Evolutionary conservation across 2,888 invertebrate species (phyloP).

Genomic region (Salpingus planirostris): DNA sequence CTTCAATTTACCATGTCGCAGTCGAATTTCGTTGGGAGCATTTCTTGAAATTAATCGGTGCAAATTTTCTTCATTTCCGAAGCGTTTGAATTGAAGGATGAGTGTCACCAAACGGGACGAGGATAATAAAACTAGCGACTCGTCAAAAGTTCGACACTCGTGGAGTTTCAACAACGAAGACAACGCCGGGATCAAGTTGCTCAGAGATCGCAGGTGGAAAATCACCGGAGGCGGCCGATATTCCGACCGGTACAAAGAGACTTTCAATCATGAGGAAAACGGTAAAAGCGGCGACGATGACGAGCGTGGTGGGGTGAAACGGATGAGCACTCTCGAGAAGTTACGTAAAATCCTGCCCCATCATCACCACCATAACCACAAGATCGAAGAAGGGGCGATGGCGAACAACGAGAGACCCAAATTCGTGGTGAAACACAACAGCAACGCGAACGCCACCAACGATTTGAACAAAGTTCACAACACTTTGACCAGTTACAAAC

Average conservation of each 20-base stretch:
- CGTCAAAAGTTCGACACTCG: slow-evolving; percentile 8
- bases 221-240: slow-evolving; percentile 36
- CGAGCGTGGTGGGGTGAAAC: slow-evolving; percentile 11
- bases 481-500: slow-evolving; percentile 46
- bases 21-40: too few relatives aligned
- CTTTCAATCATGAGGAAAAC: slow-evolving; percentile 27
- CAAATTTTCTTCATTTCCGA: too few relatives aligned
- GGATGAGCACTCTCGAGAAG: slow-evolving; percentile 17
- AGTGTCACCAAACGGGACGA: slow-evolving; percentile 14
- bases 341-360: too few relatives aligned
- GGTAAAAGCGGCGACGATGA: slow-evolving; percentile 18
- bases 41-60: too few relatives aligned
- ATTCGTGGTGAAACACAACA: slow-evolving; percentile 31
- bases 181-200: slow-evolving; percentile 28
- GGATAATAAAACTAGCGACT: slow-evolving; percentile 5
- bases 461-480: slow-evolving; percentile 39
- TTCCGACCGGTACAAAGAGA: slow-evolving; percentile 36
- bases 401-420: slow-evolving; percentile 26
- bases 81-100: too few relatives aligned
- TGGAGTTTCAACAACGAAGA: slow-evolving; percentile 15
- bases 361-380: too few relatives aligned
- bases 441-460: slow-evolving; percentile 38
- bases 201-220: slow-evolving; percentile 33
- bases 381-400: slow-evolving; percentile 23
- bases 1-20: too few relatives aligned